Evolutionary conservation across 2,797 vertebrate species (phyloP), one percentile per base, ranked within the genome.

Genomic region (Craterocephalus amniculus): DNA sequence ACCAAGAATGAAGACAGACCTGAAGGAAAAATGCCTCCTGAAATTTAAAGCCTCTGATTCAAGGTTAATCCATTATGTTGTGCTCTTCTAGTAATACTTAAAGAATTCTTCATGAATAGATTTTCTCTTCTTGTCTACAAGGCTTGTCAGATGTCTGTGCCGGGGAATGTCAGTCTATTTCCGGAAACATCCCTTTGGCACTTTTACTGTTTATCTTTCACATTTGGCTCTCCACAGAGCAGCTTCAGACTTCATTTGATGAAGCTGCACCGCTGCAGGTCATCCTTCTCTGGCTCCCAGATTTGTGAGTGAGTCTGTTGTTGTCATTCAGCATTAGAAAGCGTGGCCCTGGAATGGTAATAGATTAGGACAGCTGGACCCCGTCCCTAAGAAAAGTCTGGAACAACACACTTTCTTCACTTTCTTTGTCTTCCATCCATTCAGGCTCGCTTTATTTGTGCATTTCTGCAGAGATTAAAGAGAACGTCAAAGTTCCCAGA

Each of bases 381-480:
- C 3, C 32, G 16, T 72, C 34, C 52, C 0, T n/a, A n/a, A n/a
- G n/a, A n/a, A n/a, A n/a, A n/a, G n/a, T n/a, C n/a, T n/a, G n/a
- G n/a, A n/a, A n/a, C n/a, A n/a, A n/a, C n/a, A n/a, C n/a, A n/a
- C n/a, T n/a, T n/a, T n/a, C n/a, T n/a, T n/a, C n/a, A n/a, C n/a
- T n/a, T n/a, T 54, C 8, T n/a, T 34, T 58, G 14, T 31, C 38
- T 78, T 55, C 67, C 16, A 52, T 63, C 52, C 27, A 52, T 67
- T 52, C 52, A 27, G 67, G 16, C 43, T 67, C 45, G 58, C 56
- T 61, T 38, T 9, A 27, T 59, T 63, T 62, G 75, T 0, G 2
- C 34, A 12, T 36, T 51, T 66, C 45, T 73, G 73, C 38, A 3
- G 64, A 73, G 83, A 87, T 89, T 74, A 85, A 92, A 89, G 72